Evolutionary conservation across 2,113 vertebrate species (phyloP).

Genomic region (Morphnarchus princeps): DNA sequence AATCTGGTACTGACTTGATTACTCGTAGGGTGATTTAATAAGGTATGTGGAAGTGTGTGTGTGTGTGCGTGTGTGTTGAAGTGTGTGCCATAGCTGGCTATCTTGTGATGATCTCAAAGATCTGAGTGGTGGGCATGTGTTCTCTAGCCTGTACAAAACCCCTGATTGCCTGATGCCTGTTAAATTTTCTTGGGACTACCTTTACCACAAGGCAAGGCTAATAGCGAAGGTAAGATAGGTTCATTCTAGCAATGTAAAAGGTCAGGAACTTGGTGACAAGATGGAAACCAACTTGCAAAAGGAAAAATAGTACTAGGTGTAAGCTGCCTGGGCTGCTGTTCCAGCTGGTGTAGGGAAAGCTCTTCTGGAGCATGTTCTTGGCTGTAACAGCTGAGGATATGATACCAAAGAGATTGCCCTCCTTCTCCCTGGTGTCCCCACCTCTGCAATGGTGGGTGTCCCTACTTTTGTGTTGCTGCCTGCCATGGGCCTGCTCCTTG

Average conservation of each 20-base stretch:
- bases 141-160: not conserved
- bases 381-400: not conserved
- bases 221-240: not conserved
- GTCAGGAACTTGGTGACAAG: not conserved
- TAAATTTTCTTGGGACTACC: not conserved
- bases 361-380: not conserved
- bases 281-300: not conserved
- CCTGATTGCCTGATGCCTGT: not conserved
- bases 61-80: not conserved
- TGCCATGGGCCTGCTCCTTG: not conserved
- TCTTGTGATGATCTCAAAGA: not conserved
- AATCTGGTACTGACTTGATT: not conserved
- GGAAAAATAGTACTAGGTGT: not conserved
- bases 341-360: not conserved
- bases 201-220: not conserved
- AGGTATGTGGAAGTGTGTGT: not conserved
- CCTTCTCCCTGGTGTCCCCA: not conserved
- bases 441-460: not conserved
- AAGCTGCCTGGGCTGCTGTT: not conserved
- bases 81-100: not conserved
- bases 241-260: not conserved
- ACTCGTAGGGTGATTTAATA: not conserved
- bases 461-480: not conserved
- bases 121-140: not conserved
- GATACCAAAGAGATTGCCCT: not conserved